Evolutionary conservation across 2,888 invertebrate species (phyloP).

Genomic region (Brenthis daphne): DNA sequence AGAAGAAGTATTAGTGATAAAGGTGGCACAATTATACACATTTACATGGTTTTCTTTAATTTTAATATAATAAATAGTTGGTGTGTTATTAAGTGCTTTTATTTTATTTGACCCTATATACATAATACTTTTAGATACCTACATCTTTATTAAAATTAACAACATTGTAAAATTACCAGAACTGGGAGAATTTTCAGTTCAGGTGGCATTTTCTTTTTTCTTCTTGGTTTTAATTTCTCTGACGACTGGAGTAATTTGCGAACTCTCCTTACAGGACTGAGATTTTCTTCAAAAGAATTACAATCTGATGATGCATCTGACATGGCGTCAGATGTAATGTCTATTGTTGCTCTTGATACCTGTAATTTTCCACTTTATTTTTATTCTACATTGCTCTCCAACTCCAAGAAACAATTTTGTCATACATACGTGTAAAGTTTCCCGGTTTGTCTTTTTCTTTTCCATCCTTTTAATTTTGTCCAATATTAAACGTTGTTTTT

Average conservation of each 20-base stretch:
- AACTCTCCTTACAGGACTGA: constrained; percentile 72
- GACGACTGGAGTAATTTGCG: constrained; percentile 68
- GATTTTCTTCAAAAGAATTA: constrained; percentile 73
- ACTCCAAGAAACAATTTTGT: too few relatives aligned
- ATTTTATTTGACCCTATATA: too few relatives aligned
- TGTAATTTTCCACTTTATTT: constrained; percentile 45
- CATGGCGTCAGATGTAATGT: constrained; percentile 85
- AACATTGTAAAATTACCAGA: constrained; percentile 53
- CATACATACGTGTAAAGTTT: constrained; percentile 79
- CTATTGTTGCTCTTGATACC: constrained; percentile 83
- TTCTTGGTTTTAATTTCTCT: constrained; percentile 64
- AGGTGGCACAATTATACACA: too few relatives aligned
- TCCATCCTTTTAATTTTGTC: constrained; percentile 74
- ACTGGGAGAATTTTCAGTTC: constrained; percentile 77
- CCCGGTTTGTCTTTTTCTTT: constrained; percentile 75
- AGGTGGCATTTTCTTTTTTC: constrained; percentile 80
- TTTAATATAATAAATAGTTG: neutral
- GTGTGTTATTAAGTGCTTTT: too few relatives aligned
- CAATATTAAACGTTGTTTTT: constrained; percentile 63
- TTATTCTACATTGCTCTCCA: too few relatives aligned
- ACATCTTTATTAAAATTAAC: neutral
- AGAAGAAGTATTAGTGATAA: too few relatives aligned
- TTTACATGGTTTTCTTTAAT: neutral
- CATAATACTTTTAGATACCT: too few relatives aligned
- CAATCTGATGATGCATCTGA: constrained; percentile 85